Percentiles rank a stretch among this genome's conserved stretches.
Evolutionary conservation across 1,140 invertebrate species (phyloP).

Genomic region (Paraescarpia echinospica): DNA sequence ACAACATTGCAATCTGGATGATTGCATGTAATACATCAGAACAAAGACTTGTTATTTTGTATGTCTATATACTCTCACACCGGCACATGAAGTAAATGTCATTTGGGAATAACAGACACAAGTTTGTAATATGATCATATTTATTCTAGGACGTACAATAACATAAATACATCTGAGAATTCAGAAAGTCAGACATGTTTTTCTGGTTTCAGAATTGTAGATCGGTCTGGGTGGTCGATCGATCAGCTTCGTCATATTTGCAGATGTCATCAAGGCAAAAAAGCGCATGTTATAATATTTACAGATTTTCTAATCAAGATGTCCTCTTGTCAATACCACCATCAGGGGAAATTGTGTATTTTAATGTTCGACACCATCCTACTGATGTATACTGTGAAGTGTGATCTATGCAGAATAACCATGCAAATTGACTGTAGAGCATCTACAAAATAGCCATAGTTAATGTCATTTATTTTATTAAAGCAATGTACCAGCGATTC

Average conservation of each 20-base stretch:
- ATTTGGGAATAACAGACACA: neutral
- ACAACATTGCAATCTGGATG: neutral
- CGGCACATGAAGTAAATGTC: neutral
- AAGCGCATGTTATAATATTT: neutral
- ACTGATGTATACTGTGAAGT: neutral
- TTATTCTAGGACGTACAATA: neutral
- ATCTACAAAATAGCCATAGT: too few species aligned
- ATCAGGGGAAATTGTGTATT: neutral
- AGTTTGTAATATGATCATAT: neutral
- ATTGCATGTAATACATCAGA: neutral
- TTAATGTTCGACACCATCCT: neutral
- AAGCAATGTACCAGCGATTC: too few species aligned
- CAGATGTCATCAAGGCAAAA: neutral
- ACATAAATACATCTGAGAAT: neutral
- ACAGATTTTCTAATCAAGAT: neutral
- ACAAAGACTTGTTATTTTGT: neutral
- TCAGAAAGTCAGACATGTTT: neutral
- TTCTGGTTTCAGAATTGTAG: neutral
- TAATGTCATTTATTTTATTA: too few species aligned
- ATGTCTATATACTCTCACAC: neutral
- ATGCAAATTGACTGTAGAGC: too few species aligned
- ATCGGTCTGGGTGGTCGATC: neutral
- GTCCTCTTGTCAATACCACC: neutral
- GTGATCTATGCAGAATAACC: too few species aligned
- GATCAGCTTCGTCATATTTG: neutral